Conservation (phyloP, 2,113 vertebrate genomes). For the Hyaena hyaena region DNA sequence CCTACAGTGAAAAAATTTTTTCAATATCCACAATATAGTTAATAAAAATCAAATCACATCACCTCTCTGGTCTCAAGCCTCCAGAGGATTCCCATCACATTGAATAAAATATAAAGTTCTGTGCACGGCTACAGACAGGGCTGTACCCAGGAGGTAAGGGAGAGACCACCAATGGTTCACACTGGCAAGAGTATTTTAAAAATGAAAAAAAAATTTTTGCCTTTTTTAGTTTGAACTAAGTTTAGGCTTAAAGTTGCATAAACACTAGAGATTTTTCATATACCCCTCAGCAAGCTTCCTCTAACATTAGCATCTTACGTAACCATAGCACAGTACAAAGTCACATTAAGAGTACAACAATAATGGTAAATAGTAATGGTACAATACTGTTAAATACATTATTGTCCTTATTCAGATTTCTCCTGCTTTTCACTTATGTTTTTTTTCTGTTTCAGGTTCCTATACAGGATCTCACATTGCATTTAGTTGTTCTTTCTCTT, state of each 20-base stretch:
- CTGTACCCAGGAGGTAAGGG: rapidly evolving
- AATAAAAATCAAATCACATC: constrained; percentile 35
- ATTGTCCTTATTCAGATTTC: neutral
- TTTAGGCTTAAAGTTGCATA: neutral
- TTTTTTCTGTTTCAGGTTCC: neutral
- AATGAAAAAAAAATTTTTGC: neutral
- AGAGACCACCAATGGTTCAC: neutral
- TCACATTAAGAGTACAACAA: neutral
- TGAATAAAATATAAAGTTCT: neutral
- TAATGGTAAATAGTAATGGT: neutral
- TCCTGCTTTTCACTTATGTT: neutral
- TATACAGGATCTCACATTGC: neutral
- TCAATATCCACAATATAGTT: neutral
- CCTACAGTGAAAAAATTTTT: neutral
- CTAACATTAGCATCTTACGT: neutral
- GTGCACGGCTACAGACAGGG: neutral
- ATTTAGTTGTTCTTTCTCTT: neutral
- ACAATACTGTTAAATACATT: neutral
- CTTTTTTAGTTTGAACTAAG: neutral
- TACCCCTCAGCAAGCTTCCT: neutral
- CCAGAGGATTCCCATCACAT: neutral
- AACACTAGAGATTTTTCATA: neutral
- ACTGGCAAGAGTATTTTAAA: neutral
- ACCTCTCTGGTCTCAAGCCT: neutral
- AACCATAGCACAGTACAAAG: neutral